Evolutionary conservation across 2,888 invertebrate genomes (phyloP), one percentile per base, ranked within the genome.

Genomic region (Pyrochroa serraticornis): DNA sequence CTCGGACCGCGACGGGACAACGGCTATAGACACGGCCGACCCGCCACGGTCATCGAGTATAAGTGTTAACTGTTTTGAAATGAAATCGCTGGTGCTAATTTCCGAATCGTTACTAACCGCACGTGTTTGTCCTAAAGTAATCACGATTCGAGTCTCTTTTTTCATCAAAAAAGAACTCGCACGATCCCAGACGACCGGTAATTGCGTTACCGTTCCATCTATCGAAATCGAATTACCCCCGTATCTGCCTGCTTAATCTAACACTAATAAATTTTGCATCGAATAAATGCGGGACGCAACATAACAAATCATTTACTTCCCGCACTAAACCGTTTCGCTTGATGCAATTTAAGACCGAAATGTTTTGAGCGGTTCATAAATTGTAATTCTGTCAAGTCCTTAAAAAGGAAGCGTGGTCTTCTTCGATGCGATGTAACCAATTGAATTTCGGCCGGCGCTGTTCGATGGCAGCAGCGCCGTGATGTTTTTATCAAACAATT

Each of bases 31-130:
- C 63, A 70, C 63, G 74, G 74, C 69, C 71, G 75, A 62, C 76
- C 75, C 71, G 76, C 74, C 71, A 72, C 77, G 74, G 79, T 78
- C 68, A 75, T 78, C 71, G 77, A 79, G 68, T 78, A 78, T 68
- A 75, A 75, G 69, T 79, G 78, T 74, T 78, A 77, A 76, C 72
- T 74, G 71, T 70, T 73, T 73, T 70, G 72, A 71, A 71, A 68
- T 49, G 14, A 44, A 38, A 46, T 13, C 13, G 32, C 37, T 42
- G 55, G 55, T 55, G 55, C 55, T 55, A 55, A 42, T 30, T 22
- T 5, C 22, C 22, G 22, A 22, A 22, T 22, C 22, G 22, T 22
- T 22, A 22, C 22, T 22, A 22, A 22, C 22, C 22, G 22, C 22
- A 22, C 22, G 22, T 22, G 22, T 22, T 22, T 22, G 22, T 22